phyloP scores from a whole-genome alignment of 2,113 vertebrate genomes.

The Coryphaenoides rupestris region DNA sequence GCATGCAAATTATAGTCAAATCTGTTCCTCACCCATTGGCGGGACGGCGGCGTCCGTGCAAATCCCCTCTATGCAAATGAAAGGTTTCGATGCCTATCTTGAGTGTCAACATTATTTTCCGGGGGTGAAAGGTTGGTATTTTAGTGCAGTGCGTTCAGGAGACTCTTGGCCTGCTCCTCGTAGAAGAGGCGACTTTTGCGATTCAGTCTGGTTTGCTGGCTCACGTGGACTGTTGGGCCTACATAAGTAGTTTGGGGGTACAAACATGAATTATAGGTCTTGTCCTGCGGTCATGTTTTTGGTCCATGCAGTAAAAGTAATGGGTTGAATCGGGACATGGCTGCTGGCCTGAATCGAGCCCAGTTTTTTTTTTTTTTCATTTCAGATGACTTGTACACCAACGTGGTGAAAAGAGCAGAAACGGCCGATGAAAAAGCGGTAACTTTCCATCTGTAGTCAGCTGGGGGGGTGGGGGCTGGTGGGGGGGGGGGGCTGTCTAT shows the following conservation, averaged over 20 bases:
- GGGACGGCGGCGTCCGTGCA: slow-evolving; percentile 33
- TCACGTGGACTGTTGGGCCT: no score
- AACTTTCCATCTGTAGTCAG: no score
- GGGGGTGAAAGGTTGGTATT: slow-evolving; percentile 9
- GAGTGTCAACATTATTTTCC: slow-evolving; percentile 6
- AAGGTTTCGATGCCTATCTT: slow-evolving; percentile 39
- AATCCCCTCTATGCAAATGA: slow-evolving; percentile 51
- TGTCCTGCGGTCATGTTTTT: no score
- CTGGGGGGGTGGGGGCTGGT: background rate
- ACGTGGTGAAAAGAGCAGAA: no score
- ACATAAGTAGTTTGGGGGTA: no score
- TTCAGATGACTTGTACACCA: no score
- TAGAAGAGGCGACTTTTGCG: background rate
- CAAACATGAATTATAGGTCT: background rate
- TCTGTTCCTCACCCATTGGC: slow-evolving; percentile 34
- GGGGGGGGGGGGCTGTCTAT: background rate
- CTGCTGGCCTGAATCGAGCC: no score
- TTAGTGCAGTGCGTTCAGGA: slow-evolving; percentile 23
- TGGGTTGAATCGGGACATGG: no score
- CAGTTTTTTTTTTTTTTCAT: no score
- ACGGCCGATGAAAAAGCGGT: no score
- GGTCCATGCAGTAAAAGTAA: no score
- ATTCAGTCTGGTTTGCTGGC: background rate
- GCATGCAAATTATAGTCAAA: slow-evolving; percentile 54
- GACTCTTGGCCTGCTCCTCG: no score